Percentiles rank a stretch among this genome's conserved stretches.
phyloP scores from a whole-genome alignment of 1,140 invertebrate species.

The Cryptotermes secundus region DNA sequence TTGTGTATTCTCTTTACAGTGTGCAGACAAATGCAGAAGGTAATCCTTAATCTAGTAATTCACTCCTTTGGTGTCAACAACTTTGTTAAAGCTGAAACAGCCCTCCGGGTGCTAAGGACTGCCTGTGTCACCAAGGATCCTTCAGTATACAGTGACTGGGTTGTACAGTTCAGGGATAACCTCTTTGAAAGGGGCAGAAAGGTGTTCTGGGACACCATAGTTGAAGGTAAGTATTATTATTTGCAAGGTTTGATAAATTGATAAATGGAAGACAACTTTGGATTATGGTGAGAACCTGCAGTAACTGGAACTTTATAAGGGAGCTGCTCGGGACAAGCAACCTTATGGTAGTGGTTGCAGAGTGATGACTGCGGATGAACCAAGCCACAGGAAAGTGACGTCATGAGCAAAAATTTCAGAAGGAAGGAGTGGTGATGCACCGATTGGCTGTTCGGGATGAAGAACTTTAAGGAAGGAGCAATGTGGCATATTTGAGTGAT shows the following conservation, averaged over 20 bases:
- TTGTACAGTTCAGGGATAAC: constrained; percentile 12
- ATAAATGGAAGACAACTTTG: no score
- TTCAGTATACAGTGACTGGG: neutral
- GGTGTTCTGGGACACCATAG: neutral
- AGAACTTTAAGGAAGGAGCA: no score
- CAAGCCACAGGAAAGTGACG: no score
- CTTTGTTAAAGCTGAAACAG: neutral
- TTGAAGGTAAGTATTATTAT: neutral
- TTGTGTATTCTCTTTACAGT: neutral
- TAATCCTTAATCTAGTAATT: neutral
- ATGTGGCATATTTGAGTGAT: no score
- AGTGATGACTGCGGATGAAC: no score
- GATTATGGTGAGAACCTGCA: no score
- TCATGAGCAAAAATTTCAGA: no score
- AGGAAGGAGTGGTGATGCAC: no score
- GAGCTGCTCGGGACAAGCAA: no score
- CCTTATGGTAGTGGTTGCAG: no score
- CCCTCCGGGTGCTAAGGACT: neutral
- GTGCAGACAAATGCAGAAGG: neutral
- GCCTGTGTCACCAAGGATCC: neutral
- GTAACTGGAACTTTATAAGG: no score
- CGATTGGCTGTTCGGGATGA: no score
- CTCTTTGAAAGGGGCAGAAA: neutral
- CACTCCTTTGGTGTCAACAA: neutral
- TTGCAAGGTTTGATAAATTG: neutral